A percentile compares a stretch with the other conserved stretches of the same genome.
These are phyloP conservation scores for Cyclopterus lumpus DNA, from an alignment of 2,797 vertebrate species.

Conservation along the genomic window DNA sequence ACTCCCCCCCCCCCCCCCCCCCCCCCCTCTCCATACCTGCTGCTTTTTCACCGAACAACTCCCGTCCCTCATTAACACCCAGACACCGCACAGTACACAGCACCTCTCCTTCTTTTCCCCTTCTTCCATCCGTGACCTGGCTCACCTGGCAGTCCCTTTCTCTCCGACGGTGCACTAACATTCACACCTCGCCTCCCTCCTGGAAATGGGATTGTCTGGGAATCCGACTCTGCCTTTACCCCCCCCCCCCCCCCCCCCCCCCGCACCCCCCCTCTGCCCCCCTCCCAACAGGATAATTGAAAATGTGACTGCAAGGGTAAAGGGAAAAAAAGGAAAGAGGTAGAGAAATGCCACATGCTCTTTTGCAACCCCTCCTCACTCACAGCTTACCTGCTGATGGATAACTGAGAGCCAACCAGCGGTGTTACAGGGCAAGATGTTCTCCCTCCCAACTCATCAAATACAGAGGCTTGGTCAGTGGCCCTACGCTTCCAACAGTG, in stretches of 20 bases:
- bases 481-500: not conserved
- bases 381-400: constrained; percentile 56
- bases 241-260: too few relatives aligned
- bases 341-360: constrained; percentile 52
- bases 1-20: constrained; percentile 14
- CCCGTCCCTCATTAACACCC: constrained; percentile 63
- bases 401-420: not conserved
- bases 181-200: constrained; percentile 77
- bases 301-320: constrained; percentile 65
- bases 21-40: constrained; percentile 9
- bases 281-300: constrained; percentile 77
- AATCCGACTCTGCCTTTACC: constrained; percentile 61
- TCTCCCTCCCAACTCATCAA: not conserved
- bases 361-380: constrained; percentile 17
- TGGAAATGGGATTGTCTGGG: constrained; percentile 81
- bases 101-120: constrained; percentile 20
- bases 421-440: not conserved
- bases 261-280: too few relatives aligned
- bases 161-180: constrained; percentile 88
- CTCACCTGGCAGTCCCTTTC: constrained; percentile 80
- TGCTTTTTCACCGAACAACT: constrained; percentile 40
- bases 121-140: constrained; percentile 68
- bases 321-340: constrained; percentile 45
- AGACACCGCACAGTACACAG: constrained; percentile 23
- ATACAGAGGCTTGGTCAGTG: not conserved